phyloP scores from a whole-genome alignment of 92 coral and sea anemone species.

The Epizoanthus scotinus region DNA sequence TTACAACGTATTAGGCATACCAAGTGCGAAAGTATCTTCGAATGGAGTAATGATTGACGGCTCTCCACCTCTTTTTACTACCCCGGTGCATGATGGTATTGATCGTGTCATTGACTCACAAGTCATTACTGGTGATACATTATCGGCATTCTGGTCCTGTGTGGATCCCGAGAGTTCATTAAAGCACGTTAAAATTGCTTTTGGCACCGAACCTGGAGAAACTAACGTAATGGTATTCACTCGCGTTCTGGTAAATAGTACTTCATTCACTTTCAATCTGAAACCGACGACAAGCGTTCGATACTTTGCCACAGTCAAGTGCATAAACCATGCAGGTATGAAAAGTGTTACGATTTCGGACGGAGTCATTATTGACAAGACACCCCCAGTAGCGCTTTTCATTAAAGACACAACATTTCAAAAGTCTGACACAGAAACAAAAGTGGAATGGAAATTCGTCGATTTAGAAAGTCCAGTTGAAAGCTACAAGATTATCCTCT shows the following conservation, averaged over 20 bases:
- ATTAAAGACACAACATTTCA: slow-evolving; percentile 70
- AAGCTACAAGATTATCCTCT: slow-evolving; percentile 45
- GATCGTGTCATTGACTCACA: slow-evolving; percentile 48
- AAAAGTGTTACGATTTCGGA: slow-evolving; percentile 62
- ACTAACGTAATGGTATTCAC: slow-evolving; percentile 67
- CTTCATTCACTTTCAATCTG: slow-evolving; percentile 41
- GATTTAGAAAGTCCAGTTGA: slow-evolving; percentile 81
- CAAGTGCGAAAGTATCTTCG: slow-evolving; percentile 77
- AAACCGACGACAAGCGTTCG: slow-evolving; percentile 68
- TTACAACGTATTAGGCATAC: slow-evolving; percentile 77
- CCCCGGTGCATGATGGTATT: slow-evolving; percentile 71
- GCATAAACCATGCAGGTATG: slow-evolving; percentile 83
- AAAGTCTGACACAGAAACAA: slow-evolving; percentile 42
- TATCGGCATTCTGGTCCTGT: slow-evolving; percentile 78
- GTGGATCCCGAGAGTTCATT: slow-evolving; percentile 76
- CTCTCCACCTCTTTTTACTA: slow-evolving; percentile 76
- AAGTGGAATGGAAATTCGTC: slow-evolving; percentile 67
- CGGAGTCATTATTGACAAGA: slow-evolving; percentile 80
- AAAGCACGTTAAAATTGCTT: slow-evolving; percentile 61
- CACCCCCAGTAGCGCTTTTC: slow-evolving; percentile 71
- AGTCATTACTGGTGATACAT: slow-evolving; percentile 40
- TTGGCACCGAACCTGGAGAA: slow-evolving; percentile 95
- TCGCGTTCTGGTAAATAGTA: slow-evolving; percentile 44
- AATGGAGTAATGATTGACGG: slow-evolving; percentile 83
- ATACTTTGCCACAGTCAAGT: slow-evolving; percentile 89